Evolutionary conservation across 2,113 vertebrate species (phyloP).

Genomic region (Haemorhous mexicanus): DNA sequence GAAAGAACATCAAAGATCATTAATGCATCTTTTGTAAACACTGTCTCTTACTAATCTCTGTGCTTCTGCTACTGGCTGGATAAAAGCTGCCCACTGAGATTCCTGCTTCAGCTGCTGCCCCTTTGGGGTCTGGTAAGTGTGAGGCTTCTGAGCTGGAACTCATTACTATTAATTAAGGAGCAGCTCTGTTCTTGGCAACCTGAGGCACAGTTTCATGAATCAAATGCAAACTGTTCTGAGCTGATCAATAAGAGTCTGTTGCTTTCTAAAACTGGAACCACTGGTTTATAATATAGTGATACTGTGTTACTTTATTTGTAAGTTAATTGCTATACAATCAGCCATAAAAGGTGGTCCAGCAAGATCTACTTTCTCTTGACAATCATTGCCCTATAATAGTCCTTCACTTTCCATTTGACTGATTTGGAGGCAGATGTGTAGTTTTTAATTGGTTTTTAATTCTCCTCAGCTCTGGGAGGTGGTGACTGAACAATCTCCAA

Average conservation of each 20-base stretch:
- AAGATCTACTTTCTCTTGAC: not conserved
- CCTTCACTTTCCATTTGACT: not conserved
- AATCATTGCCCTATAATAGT: not conserved
- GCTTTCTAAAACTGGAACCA: not conserved
- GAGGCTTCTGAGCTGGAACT: slow-evolving; percentile 8
- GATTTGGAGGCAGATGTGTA: not conserved
- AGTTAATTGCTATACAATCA: not conserved
- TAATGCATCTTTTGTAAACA: not conserved
- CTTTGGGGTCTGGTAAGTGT: not conserved
- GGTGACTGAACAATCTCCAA: not conserved
- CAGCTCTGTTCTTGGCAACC: slow-evolving; percentile 5
- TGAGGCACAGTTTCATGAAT: slow-evolving; percentile 12
- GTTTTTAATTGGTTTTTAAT: slow-evolving; percentile 48
- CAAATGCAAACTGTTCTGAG: not conserved
- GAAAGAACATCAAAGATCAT: not conserved
- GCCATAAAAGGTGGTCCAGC: not conserved
- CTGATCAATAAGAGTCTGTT: slow-evolving; percentile 9
- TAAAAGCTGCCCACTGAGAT: not conserved
- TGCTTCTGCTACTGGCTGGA: not conserved
- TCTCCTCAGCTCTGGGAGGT: not conserved
- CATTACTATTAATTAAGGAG: slow-evolving; percentile 48
- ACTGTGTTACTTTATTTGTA: not conserved
- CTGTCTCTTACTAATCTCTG: not conserved
- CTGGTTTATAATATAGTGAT: not conserved
- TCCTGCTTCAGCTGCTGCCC: not conserved